Base-by-base conservation (phyloP, 1,140 invertebrate genomes). In the Holcopasites calliopsidis region DNA sequence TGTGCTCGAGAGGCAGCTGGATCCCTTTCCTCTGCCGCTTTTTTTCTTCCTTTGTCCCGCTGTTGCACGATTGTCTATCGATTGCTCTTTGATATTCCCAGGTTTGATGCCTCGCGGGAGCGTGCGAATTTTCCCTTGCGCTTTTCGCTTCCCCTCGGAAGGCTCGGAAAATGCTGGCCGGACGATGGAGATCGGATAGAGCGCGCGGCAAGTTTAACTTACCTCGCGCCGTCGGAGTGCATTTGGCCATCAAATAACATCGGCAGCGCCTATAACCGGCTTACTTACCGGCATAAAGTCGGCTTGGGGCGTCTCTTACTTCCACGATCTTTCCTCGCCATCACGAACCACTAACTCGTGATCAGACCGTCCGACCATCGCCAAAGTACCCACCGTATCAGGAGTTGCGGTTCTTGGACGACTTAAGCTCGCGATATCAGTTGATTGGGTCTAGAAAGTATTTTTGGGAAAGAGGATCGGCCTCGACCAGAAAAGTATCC, bases 211-310 rank as follows among this genome's bases (percentile, higher is more conserved):
- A 69, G 75, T 65, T 64, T 77, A 62, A 74, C 77, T 82, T 76
- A 76, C 83, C 76, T 84, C 79, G 66, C 77, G 75, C 52, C 72
- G 77, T 66, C 77, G 79, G 85, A 92, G 91, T 92, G 91, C 91
- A 92, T 91, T 92, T 91, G 89, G 90, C 90, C 91, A 92, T 92
- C 90, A 91, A 92, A 92, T 92, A 92, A 91, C 90, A 92, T 92
- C 86, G 90, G 90, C 89, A 91, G 88, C 86, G 87, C 87, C 90
- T 90, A 91, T 92, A 91, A 91, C 91, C 90, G 88, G 90, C 90
- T 91, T 91, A 91, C 86, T 88, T 85, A 84, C 89, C 76, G 86
- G 90, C 90, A 91, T 91, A 91, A 91, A 91, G 85, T 91, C 88
- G 82, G 86, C 88, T 90, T 90, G 88, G 82, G n/a, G 65, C 84